These are phyloP conservation scores for Mola mola DNA, from an alignment of 2,113 vertebrate genomes.

Conservation along the genomic window DNA sequence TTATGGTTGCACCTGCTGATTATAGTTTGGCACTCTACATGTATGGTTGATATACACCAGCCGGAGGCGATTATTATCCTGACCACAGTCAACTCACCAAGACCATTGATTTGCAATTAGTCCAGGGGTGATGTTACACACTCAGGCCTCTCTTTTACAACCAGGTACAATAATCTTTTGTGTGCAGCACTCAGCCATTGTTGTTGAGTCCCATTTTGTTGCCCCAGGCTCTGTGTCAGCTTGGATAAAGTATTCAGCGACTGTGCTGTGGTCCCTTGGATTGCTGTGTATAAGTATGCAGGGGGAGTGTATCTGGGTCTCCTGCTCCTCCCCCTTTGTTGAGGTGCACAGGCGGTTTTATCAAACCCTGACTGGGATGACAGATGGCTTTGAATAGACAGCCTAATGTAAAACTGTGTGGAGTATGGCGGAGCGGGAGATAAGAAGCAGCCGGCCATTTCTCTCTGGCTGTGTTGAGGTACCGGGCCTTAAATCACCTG, in stretches of 20 bases:
- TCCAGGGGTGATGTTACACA: conserved; percentile 55
- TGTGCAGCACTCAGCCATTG: conserved; percentile 39
- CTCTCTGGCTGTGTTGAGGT: conserved; percentile 72
- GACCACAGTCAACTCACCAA: conserved; percentile 57
- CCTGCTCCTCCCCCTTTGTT: conserved; percentile 47
- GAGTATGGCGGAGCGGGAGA: conserved; percentile 74
- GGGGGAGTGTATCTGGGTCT: conserved; percentile 40
- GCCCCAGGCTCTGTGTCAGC: conserved; percentile 50
- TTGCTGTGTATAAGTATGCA: conserved; percentile 65
- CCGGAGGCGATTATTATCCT: conserved; percentile 55
- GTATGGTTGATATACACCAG: conserved; percentile 54
- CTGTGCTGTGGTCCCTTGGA: conserved; percentile 41
- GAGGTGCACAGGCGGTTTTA: conserved; percentile 73
- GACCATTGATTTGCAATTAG: conserved; percentile 76
- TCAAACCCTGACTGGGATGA: conserved; percentile 79
- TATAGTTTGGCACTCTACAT: conserved; percentile 46
- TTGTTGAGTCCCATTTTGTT: conserved; percentile 55
- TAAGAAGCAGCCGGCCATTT: conserved; percentile 76
- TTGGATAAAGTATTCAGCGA: conserved; percentile 60
- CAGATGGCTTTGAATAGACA: conserved; percentile 79
- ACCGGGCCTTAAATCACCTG: conserved; percentile 82
- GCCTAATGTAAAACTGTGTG: conserved; percentile 83
- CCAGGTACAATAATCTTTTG: conserved; percentile 48
- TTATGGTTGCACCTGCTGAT: conserved; percentile 46
- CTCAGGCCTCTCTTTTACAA: conserved; percentile 43